These are phyloP conservation scores for Heliconius cydno DNA, from an alignment of 2,888 invertebrate species.

Conservation along the genomic window DNA sequence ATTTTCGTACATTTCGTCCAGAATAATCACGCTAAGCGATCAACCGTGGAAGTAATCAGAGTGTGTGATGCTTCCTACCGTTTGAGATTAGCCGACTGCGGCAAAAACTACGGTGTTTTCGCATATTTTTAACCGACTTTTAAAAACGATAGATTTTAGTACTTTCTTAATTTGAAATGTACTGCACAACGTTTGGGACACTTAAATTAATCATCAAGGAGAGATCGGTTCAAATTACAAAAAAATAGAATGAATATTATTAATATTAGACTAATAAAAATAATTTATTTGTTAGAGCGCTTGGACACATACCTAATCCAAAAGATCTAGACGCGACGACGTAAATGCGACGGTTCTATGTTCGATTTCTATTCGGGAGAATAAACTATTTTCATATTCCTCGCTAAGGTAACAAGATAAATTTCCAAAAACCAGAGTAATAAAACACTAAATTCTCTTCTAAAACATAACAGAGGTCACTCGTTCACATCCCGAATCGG, in stretches of 20 bases:
- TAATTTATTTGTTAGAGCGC: too few species aligned
- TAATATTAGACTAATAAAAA: too few species aligned
- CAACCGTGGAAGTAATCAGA: conserved; percentile 64
- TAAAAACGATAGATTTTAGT: not conserved
- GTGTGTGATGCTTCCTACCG: conserved; percentile 60
- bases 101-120: conserved; percentile 2
- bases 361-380: too few species aligned
- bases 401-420: not conserved
- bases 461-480: not conserved
- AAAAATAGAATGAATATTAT: too few species aligned
- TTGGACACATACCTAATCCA: too few species aligned
- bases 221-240: too few species aligned
- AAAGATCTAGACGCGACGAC: too few species aligned
- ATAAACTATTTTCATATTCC: too few species aligned
- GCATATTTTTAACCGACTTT: not conserved
- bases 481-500: not conserved
- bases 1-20: conserved; percentile 28
- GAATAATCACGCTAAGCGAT: conserved; percentile 61
- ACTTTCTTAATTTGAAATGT: too few species aligned
- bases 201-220: too few species aligned
- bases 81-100: conserved; percentile 26
- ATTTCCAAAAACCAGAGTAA: not conserved
- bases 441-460: not conserved
- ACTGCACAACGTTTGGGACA: too few species aligned
- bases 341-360: too few species aligned